Evolutionary conservation across 2,797 vertebrate species (phyloP).

Genomic region (Thripadectes ignobilis): DNA sequence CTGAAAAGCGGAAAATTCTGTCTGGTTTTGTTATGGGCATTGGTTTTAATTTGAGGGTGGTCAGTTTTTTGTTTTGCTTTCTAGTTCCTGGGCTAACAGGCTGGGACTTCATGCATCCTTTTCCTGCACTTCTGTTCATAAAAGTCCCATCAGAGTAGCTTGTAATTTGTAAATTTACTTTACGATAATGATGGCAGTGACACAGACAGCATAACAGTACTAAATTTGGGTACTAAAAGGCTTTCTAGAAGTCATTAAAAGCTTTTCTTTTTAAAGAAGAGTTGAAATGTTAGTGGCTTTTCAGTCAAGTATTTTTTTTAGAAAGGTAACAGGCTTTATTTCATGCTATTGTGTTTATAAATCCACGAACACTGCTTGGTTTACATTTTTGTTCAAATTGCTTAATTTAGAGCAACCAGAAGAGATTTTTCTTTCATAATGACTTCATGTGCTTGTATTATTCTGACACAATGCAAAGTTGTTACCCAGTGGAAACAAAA

Average conservation of each 20-base stretch:
- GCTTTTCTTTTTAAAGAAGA: background rate
- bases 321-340: background rate
- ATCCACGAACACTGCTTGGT: background rate
- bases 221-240: background rate
- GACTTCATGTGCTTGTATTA: background rate
- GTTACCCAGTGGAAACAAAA: background rate
- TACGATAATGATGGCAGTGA: background rate
- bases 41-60: background rate
- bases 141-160: background rate
- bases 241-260: background rate
- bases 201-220: background rate
- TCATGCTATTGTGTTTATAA: background rate
- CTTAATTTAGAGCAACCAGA: background rate
- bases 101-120: background rate
- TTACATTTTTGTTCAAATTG: background rate
- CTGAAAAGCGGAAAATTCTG: background rate
- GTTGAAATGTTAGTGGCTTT: background rate
- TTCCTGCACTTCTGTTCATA: background rate
- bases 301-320: background rate
- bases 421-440: background rate
- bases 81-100: background rate
- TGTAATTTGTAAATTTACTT: background rate
- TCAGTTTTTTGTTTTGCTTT: background rate
- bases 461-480: background rate
- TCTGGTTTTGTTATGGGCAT: background rate